A percentile compares a stretch with the other conserved stretches of the same genome.
phyloP scores from a whole-genome alignment of 2,888 invertebrate genomes.

The Zaprionus bogoriensis region DNA sequence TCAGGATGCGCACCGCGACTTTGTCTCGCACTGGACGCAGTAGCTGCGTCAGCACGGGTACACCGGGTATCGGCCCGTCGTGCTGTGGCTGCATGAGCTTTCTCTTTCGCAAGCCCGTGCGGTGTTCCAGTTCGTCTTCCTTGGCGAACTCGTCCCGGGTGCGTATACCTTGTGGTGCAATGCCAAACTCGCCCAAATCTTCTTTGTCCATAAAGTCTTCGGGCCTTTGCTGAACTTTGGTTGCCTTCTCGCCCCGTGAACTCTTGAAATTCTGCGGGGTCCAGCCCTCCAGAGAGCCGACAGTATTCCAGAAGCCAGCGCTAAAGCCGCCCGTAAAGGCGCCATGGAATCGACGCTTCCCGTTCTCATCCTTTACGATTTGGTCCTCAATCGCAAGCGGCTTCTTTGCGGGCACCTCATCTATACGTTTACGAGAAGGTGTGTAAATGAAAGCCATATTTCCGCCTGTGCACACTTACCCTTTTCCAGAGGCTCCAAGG shows the following conservation, averaged over 20 bases:
- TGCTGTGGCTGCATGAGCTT: constrained; percentile 74
- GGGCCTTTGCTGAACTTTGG: constrained; percentile 85
- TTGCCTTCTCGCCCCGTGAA: constrained; percentile 88
- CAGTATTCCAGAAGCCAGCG: constrained; percentile 98
- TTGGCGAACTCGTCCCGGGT: constrained; percentile 89
- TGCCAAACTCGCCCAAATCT: constrained; percentile 96
- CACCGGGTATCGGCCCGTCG: constrained; percentile 84
- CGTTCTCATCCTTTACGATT: constrained; percentile 94
- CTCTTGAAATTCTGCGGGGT: constrained; percentile 95
- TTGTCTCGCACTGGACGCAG: constrained; percentile 91
- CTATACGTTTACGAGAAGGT: constrained; percentile 84
- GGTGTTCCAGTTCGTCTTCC: constrained; percentile 54
- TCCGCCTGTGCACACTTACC: constrained; percentile 86
- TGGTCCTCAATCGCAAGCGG: constrained; percentile 93
- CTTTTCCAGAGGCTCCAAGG: constrained; percentile 92
- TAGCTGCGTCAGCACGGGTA: constrained; percentile 88
- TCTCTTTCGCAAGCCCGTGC: constrained; percentile 79
- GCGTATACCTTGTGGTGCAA: constrained; percentile 93
- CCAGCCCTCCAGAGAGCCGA: constrained; percentile 98
- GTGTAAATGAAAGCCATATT: too few relatives aligned
- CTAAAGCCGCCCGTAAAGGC: constrained; percentile 99
- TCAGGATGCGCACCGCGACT: constrained; percentile 92
- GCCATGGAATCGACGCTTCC: constrained; percentile 96
- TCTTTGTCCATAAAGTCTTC: constrained; percentile 99
- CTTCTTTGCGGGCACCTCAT: constrained; percentile 90